A percentile compares a stretch with the other conserved stretches of the same genome.
phyloP scores from a whole-genome alignment of 2,797 vertebrate species.

The Eidolon dupreanum region DNA sequence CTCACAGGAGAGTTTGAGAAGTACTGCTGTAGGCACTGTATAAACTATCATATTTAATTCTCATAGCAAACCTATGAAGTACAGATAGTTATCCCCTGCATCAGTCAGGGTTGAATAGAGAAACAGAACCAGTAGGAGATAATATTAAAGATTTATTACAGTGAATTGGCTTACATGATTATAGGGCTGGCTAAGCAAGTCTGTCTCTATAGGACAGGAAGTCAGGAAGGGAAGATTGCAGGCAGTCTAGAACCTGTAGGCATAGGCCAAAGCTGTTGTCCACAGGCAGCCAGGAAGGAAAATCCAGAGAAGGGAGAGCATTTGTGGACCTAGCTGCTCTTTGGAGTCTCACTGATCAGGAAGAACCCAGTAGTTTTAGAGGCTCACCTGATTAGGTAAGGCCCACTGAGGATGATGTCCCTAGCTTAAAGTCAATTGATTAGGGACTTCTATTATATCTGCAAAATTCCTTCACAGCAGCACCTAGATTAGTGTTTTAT shows the following conservation, averaged over 20 bases:
- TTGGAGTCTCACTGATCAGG: neutral
- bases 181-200: neutral
- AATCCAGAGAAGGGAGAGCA: neutral
- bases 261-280: neutral
- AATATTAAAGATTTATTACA: neutral
- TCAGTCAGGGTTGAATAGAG: neutral
- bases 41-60: neutral
- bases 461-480: neutral
- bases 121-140: neutral
- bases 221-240: neutral
- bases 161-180: neutral
- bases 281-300: neutral
- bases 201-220: neutral
- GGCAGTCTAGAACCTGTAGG: neutral
- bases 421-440: neutral
- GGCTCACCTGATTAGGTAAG: neutral
- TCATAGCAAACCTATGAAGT: neutral
- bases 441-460: neutral
- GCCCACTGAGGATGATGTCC: neutral
- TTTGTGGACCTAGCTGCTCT: neutral
- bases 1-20: neutral
- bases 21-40: neutral
- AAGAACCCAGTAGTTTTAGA: neutral
- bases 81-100: neutral
- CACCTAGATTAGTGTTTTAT: neutral